A percentile compares a stretch with the other conserved stretches of the same genome.
Evolutionary conservation across 2,797 vertebrate species (phyloP).

Genomic region (Falco biarmicus): DNA sequence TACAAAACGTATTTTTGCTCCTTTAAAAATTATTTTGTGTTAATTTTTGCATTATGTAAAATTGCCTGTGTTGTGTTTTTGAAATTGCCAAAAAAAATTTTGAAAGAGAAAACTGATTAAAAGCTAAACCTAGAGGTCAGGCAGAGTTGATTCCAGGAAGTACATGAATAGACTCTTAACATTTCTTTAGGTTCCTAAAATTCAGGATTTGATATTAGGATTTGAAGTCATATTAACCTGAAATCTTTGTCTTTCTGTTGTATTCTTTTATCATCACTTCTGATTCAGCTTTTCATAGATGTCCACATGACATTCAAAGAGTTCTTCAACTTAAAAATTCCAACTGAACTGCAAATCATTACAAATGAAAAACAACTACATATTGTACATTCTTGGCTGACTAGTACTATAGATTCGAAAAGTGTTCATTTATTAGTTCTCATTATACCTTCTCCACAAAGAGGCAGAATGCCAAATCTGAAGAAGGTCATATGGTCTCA

Average conservation of each 20-base stretch:
- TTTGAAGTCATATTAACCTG: not conserved
- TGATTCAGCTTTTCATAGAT: not conserved
- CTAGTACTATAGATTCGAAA: not conserved
- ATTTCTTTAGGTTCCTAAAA: not conserved
- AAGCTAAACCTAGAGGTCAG: not conserved
- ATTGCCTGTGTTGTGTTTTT: not conserved
- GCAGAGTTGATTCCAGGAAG: not conserved
- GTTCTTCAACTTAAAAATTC: not conserved
- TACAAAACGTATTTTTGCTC: not conserved
- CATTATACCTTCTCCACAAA: not conserved
- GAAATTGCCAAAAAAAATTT: not conserved
- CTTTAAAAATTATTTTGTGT: not conserved
- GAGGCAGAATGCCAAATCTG: not conserved
- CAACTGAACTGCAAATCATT: not conserved
- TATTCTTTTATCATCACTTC: not conserved
- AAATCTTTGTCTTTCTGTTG: not conserved
- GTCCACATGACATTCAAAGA: not conserved
- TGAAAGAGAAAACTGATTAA: not conserved
- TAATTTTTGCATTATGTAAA: not conserved
- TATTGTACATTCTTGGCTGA: not conserved
- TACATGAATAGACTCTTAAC: not conserved
- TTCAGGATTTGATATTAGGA: not conserved
- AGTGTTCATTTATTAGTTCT: not conserved
- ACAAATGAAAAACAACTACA: not conserved
- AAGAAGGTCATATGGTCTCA: not conserved